A percentile compares a stretch with the other conserved stretches of the same genome.
Evolutionary conservation across 2,797 vertebrate genomes (phyloP).

Genomic region (Platalea minor): DNA sequence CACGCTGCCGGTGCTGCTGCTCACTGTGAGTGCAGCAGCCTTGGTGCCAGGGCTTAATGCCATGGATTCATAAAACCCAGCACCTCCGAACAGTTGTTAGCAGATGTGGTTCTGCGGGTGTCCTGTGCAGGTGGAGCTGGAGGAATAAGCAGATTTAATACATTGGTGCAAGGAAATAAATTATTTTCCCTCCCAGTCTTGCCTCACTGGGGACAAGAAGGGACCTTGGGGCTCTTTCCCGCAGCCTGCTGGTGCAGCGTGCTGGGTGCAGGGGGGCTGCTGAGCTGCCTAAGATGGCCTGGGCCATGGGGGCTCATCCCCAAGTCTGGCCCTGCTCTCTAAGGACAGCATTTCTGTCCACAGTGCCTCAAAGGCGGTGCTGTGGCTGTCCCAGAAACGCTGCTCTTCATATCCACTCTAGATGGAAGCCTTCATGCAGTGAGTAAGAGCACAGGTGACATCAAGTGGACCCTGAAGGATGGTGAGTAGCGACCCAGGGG

Average conservation of each 20-base stretch:
- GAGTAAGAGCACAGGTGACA: slow-evolving; percentile 88
- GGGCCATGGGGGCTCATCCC: accelerated
- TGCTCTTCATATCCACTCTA: slow-evolving; percentile 91
- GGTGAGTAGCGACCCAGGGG: slow-evolving; percentile 70
- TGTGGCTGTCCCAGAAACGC: slow-evolving; percentile 83
- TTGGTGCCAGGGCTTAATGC: neutral
- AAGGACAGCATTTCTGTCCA: accelerated
- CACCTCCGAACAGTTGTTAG: accelerated
- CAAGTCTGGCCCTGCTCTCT: neutral
- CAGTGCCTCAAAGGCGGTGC: slow-evolving; percentile 65
- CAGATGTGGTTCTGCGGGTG: accelerated
- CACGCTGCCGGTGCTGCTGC: accelerated
- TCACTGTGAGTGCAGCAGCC: neutral
- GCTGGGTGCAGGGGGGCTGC: neutral
- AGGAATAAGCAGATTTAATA: neutral
- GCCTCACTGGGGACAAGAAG: neutral
- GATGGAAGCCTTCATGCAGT: slow-evolving; percentile 93
- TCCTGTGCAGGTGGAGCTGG: neutral
- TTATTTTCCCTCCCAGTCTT: neutral
- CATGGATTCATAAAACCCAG: neutral
- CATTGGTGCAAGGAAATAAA: neutral
- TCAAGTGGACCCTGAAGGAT: slow-evolving; percentile 93
- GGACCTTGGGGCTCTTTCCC: neutral
- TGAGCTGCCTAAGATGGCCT: neutral
- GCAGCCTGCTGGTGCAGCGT: accelerated